Evolutionary conservation across 1,140 invertebrate species (phyloP), one percentile per base, ranked within the genome.

Genomic region (Hyles vespertilio): DNA sequence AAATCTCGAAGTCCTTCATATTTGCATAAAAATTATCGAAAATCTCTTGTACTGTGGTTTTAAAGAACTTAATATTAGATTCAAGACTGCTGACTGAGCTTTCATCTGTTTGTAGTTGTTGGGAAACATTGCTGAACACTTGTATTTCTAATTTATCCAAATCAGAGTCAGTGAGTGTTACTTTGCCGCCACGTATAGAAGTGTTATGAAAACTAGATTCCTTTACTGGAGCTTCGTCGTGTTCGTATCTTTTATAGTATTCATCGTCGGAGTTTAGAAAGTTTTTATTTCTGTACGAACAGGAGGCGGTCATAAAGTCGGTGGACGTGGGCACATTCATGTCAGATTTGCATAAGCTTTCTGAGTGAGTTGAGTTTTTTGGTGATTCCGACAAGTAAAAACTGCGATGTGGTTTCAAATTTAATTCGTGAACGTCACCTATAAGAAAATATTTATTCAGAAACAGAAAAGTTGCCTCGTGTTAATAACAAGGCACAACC

Each of bases 31-130:
- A 86, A 32, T 77, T 84, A 34, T 82, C 75, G 8, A 86, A 86
- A 48, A 87, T 84, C 53, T 82, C 67, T 63, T 80, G 70, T 9
- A 87, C 79, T 1, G 83, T 82, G 7, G 71, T 71, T 69, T 74
- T 86, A 48, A 87, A 84, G 33, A 83, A 67, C 69, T 87, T 81
- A 34, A 84, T 74, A 43, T 83, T 78, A 2, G 79, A 81, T 43
- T 87, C 81, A 0, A 84, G 60, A 32, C 69, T 78, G 56, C 56
- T 66, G 3, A 58, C 32, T 1, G 77, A 72, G 40, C 57, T 68
- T 5, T 74, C 67, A 4, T 79, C 69, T 0, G 72, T 74, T 61
- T 81, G 79, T 5, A 84, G 61, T 51, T 83, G 72, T 57, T 78
- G 69, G 0, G 84, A 85, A 2, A 81, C 69, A 22, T 77, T 82